These are phyloP conservation scores for Eurytoma californica DNA, from an alignment of 2,888 invertebrate species.

Conservation along the genomic window DNA sequence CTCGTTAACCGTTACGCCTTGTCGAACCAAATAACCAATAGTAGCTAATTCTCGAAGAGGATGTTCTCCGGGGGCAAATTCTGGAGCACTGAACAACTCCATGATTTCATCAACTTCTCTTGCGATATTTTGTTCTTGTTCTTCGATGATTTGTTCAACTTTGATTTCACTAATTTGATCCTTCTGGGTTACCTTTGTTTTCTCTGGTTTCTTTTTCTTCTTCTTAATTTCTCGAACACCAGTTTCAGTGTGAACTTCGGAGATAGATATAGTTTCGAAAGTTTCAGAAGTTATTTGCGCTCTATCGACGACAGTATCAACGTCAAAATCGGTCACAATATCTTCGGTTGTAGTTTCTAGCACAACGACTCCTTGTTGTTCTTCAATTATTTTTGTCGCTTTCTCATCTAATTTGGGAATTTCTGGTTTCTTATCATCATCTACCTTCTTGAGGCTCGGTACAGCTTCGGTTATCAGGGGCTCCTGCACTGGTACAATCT, in stretches of 20 bases:
- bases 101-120: slow-evolving; percentile 86
- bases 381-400: slow-evolving; percentile 76
- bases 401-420: slow-evolving; percentile 74
- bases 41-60: slow-evolving; percentile 89
- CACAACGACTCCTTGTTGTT: slow-evolving; percentile 73
- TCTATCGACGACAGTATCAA: slow-evolving; percentile 65
- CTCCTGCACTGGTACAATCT: slow-evolving; percentile 78
- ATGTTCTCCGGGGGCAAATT: slow-evolving; percentile 88
- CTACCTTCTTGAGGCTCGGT: slow-evolving; percentile 81
- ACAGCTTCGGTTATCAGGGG: slow-evolving; percentile 79
- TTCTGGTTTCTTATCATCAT: slow-evolving; percentile 76
- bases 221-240: slow-evolving; percentile 75
- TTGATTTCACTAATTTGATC: slow-evolving; percentile 74
- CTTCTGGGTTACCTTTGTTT: slow-evolving; percentile 65
- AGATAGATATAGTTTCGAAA: slow-evolving; percentile 78
- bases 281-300: slow-evolving; percentile 68
- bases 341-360: slow-evolving; percentile 70
- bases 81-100: slow-evolving; percentile 84
- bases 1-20: slow-evolving; percentile 85
- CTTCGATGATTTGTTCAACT: slow-evolving; percentile 78
- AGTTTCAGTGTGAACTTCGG: slow-evolving; percentile 79
- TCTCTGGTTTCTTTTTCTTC: slow-evolving; percentile 68
- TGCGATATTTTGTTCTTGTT: slow-evolving; percentile 76
- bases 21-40: slow-evolving; percentile 86
- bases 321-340: slow-evolving; percentile 63